Percentiles rank a stretch among this genome's conserved stretches.
Conservation (phyloP, 1,140 invertebrate genomes). For the Anastrepha obliqua region DNA sequence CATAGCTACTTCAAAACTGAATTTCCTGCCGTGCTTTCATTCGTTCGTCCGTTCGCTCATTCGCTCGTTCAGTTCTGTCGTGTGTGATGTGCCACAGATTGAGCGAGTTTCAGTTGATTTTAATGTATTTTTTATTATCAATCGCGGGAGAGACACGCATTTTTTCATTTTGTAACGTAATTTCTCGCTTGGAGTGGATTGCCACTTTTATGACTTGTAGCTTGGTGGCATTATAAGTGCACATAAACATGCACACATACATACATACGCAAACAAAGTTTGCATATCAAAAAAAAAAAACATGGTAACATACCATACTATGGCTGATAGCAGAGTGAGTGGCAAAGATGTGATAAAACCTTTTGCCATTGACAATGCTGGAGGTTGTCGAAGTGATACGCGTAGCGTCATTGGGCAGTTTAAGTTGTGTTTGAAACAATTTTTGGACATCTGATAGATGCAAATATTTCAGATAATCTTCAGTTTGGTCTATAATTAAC, state of each 20-base stretch:
- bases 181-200: constrained; percentile 40
- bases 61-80: no score
- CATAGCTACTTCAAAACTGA: neutral
- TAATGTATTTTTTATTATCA: constrained; percentile 51
- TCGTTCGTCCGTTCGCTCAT: neutral
- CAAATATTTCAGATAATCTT: no score
- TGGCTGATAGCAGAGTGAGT: no score
- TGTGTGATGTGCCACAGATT: neutral
- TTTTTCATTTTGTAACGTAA: constrained; percentile 32
- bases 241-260: neutral
- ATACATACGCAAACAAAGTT: neutral
- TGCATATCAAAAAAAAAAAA: no score
- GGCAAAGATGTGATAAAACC: no score
- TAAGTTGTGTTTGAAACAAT: no score
- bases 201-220: constrained; percentile 43
- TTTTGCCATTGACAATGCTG: no score
- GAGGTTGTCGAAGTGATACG: no score
- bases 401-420: no score
- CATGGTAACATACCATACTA: no score
- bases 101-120: constrained; percentile 40
- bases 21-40: neutral
- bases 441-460: no score
- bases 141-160: constrained; percentile 26
- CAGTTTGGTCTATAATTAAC: no score
- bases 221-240: neutral